These are phyloP conservation scores for Pyrochroa serraticornis DNA, from an alignment of 2,888 invertebrate species.

Conservation along the genomic window DNA sequence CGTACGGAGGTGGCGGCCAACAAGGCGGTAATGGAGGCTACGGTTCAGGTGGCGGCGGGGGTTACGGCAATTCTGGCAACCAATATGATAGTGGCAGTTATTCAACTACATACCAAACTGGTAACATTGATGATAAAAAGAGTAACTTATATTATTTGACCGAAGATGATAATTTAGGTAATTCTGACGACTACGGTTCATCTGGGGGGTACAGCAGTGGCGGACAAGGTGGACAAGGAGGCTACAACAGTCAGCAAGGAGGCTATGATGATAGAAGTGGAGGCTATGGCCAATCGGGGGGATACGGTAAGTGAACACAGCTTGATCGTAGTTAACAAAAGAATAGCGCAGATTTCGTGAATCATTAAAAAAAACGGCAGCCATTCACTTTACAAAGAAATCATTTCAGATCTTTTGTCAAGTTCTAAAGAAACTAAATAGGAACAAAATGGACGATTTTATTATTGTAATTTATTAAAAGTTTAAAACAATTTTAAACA, in stretches of 20 bases:
- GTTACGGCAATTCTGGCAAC: conserved; percentile 28
- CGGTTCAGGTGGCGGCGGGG: conserved; percentile 5
- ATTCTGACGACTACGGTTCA: conserved; percentile 27
- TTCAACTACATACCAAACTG: conserved; percentile 29
- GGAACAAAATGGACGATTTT: not conserved
- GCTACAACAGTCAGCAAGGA: conserved; percentile 33
- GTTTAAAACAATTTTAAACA: not conserved
- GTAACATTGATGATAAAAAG: conserved; percentile 10
- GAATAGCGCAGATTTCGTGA: not conserved
- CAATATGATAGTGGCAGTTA: conserved; percentile 18
- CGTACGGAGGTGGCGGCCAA: conserved; percentile 20
- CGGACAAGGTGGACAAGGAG: conserved; percentile 21
- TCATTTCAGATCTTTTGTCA: not conserved
- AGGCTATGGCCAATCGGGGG: conserved; percentile 39
- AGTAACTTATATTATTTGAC: conserved; percentile 29
- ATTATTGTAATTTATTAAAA: too few relatives aligned
- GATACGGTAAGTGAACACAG: conserved; percentile 41
- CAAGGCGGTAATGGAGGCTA: conserved; percentile 18
- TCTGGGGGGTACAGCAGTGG: conserved; percentile 35
- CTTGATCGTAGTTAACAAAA: not conserved
- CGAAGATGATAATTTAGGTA: conserved; percentile 24
- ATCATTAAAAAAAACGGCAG: not conserved
- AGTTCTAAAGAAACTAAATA: not conserved
- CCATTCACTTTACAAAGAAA: not conserved
- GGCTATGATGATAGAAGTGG: conserved; percentile 41